These are phyloP conservation scores for Morone saxatilis DNA, from an alignment of 2,113 vertebrate species.

Conservation along the genomic window DNA sequence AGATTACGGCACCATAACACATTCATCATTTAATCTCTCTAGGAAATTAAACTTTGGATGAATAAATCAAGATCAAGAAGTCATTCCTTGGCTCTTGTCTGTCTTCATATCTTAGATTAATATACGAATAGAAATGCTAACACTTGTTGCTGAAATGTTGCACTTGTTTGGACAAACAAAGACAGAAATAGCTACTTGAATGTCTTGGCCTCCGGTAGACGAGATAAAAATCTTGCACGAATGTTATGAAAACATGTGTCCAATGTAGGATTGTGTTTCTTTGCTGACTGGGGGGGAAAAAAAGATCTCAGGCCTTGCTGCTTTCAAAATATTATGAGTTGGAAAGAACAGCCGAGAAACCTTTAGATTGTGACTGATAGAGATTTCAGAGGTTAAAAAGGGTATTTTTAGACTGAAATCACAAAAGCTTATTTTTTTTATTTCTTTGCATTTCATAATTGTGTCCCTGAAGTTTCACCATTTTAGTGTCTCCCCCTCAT, in stretches of 20 bases:
- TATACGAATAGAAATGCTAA: background rate
- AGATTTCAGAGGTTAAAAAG: background rate
- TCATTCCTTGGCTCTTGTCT: background rate
- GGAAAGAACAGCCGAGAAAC: background rate
- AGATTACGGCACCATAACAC: background rate
- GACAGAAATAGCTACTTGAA: slow-evolving; percentile 31
- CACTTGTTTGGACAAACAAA: slow-evolving; percentile 4
- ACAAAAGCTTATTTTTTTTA: background rate
- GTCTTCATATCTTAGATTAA: background rate
- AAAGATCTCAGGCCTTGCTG: background rate
- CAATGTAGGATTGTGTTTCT: background rate
- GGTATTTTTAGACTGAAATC: slow-evolving; percentile 13
- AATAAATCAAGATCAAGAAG: background rate
- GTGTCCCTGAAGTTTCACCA: background rate
- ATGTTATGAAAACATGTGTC: slow-evolving; percentile 50
- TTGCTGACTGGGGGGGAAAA: background rate
- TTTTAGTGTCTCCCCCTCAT: background rate
- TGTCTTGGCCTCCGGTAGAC: background rate
- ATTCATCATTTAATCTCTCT: background rate
- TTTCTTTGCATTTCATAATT: background rate
- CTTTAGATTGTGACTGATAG: slow-evolving; percentile 6
- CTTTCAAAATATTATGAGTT: slow-evolving; percentile 38
- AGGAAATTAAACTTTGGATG: slow-evolving; percentile 18
- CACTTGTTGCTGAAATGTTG: background rate
- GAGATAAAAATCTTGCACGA: slow-evolving; percentile 18